Evolutionary conservation across 2,888 invertebrate genomes (phyloP).

Genomic region (Prosopocoilus inquinatus): DNA sequence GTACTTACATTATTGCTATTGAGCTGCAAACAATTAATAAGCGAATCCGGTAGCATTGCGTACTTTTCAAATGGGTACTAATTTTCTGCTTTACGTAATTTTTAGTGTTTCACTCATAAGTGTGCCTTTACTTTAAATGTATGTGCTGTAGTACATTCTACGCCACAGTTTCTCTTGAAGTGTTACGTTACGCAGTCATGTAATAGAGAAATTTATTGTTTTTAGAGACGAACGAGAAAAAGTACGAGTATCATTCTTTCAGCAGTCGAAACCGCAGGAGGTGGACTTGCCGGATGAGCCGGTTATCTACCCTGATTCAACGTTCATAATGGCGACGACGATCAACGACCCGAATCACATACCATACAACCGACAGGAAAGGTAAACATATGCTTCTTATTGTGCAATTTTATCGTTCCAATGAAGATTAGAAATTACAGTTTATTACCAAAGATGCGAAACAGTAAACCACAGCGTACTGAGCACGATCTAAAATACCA

Average conservation of each 20-base stretch:
- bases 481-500: no score
- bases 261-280: slow-evolving; percentile 74
- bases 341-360: slow-evolving; percentile 50
- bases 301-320: slow-evolving; percentile 52
- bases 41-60: no score
- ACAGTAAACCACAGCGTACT: no score
- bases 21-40: no score
- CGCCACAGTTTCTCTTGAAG: not conserved
- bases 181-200: not conserved
- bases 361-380: slow-evolving; percentile 66
- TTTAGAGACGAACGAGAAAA: slow-evolving; percentile 74
- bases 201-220: slow-evolving; percentile 30
- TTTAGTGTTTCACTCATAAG: no score
- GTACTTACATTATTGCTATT: no score
- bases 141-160: not conserved
- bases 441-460: no score
- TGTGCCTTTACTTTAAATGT: not conserved
- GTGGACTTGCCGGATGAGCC: slow-evolving; percentile 61
- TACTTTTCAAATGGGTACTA: no score
- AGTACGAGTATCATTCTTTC: slow-evolving; percentile 81
- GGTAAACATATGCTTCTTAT: slow-evolving; percentile 49
- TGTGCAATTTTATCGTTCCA: no score
- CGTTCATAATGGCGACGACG: slow-evolving; percentile 49
- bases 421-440: no score
- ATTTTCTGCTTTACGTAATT: no score